Evolutionary conservation across 2,113 vertebrate genomes (phyloP).

Genomic region (Dryoscopus gambensis): DNA sequence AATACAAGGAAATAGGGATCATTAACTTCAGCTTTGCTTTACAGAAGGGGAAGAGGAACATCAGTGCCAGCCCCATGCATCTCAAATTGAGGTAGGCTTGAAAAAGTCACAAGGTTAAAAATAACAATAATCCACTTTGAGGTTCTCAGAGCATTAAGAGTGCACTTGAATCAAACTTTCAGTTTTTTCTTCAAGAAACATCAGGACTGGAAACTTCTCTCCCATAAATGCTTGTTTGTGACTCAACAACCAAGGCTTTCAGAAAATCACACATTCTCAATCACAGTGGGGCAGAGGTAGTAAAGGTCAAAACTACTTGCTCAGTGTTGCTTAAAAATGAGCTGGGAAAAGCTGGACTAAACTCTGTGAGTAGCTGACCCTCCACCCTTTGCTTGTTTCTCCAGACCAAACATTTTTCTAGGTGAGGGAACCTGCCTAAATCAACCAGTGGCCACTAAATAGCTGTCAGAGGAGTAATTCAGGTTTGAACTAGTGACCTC

Average conservation of each 20-base stretch:
- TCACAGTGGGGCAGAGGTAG: neutral
- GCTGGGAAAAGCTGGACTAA: neutral
- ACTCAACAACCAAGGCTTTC: neutral
- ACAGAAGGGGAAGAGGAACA: neutral
- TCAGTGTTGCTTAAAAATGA: conserved; percentile 12
- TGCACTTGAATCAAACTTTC: neutral
- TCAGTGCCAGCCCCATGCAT: neutral
- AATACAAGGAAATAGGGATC: conserved; percentile 41
- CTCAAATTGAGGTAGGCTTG: neutral
- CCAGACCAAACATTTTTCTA: neutral
- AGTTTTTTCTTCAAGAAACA: neutral
- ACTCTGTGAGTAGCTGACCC: neutral
- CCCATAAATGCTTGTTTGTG: neutral
- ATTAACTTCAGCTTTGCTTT: conserved; percentile 40
- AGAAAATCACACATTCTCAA: neutral
- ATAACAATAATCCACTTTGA: conserved; percentile 13
- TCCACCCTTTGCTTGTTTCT: neutral
- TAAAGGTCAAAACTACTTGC: neutral
- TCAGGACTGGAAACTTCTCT: neutral
- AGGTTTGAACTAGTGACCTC: neutral
- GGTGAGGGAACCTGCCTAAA: neutral
- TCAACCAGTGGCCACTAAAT: neutral
- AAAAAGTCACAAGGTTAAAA: conserved; percentile 33
- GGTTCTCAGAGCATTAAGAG: neutral
- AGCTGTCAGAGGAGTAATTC: neutral